Conservation (phyloP, 1,140 invertebrate species). For the Thereuonema tuberculata region DNA sequence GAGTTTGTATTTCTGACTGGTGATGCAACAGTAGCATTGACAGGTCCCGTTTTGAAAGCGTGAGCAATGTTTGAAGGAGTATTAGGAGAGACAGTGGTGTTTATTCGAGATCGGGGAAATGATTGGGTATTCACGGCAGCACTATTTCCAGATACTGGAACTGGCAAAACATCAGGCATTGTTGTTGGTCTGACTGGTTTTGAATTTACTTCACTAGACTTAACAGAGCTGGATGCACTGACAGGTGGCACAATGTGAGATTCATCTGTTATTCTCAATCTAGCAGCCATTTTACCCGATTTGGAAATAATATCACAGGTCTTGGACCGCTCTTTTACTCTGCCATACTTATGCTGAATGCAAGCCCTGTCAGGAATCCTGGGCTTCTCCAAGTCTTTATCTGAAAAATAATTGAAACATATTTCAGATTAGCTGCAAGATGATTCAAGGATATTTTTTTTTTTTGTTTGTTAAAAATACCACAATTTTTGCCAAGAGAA, state of each 20-base stretch:
- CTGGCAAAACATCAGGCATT: not conserved
- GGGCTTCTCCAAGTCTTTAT: not conserved
- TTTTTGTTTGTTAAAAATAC: too few relatives aligned
- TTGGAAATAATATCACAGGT: too few relatives aligned
- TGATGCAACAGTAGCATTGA: not conserved
- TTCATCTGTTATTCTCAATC: too few relatives aligned
- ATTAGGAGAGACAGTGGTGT: not conserved
- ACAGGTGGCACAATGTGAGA: too few relatives aligned
- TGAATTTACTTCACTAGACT: too few relatives aligned
- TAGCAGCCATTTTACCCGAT: too few relatives aligned
- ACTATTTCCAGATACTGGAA: constrained; percentile 14
- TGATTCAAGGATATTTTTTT: too few relatives aligned
- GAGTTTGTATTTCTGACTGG: not conserved
- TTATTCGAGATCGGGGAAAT: not conserved
- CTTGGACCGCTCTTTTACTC: too few relatives aligned
- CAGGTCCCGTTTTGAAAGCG: not conserved
- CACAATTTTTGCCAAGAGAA: too few relatives aligned
- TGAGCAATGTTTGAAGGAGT: not conserved
- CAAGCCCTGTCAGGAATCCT: not conserved
- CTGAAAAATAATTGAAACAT: not conserved
- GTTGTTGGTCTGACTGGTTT: not conserved
- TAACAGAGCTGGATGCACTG: too few relatives aligned
- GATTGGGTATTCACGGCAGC: not conserved
- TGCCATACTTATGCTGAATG: too few relatives aligned
- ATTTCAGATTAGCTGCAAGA: not conserved